Evolutionary conservation across 2,113 vertebrate genomes (phyloP), one percentile per base, ranked within the genome.

Genomic region (Stomatorhinus ivindoensis): DNA sequence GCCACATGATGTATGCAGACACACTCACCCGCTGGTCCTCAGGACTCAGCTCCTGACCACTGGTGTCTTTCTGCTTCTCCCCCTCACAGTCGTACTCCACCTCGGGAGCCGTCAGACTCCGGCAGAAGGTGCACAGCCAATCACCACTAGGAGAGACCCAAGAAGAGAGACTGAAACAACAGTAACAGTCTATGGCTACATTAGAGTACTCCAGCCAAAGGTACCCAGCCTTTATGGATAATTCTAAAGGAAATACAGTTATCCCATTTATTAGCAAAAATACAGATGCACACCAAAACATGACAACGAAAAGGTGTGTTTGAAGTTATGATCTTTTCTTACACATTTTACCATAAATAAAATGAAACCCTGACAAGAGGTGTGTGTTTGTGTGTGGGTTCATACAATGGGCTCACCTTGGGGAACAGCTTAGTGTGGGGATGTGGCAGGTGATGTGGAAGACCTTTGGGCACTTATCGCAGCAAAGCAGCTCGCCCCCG

Each of bases 401-500:
- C 24, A 85, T 4, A 35, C 27, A 82, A 65, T 15, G 55, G 42
- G 24, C 89, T 88, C 96, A 97, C 97, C 97, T 97, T 92, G 97
- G 97, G 90, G 96, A 97, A 91, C 96, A 97, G 93, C 97, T 96
- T n/a, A 98, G 96, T 0, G 97, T 98, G 8, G 98, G 98, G 86
- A 99, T 97, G 10, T 99, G 98, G 91, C 98, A 99, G 91, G 98
- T 98, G 92, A 99, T 97, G 94, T 99, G 98, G 94, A 99, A 99
- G 91, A 99, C 98, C 94, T 99, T 99, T 10, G 98, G 98, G 93
- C 98, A 99, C 93, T 96, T 98, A 92, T 99, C 98, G 90, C 98
- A 99, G 93, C 98, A 99, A 13, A 99, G 93, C 4, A 99, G 96
- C 90, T 99, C 97, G 15, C 98, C 98, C 83, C 98, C 98, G 0